Percentiles rank a stretch among this genome's conserved stretches.
phyloP scores from a whole-genome alignment of 2,797 vertebrate genomes.

The Eleutherodactylus coqui region DNA sequence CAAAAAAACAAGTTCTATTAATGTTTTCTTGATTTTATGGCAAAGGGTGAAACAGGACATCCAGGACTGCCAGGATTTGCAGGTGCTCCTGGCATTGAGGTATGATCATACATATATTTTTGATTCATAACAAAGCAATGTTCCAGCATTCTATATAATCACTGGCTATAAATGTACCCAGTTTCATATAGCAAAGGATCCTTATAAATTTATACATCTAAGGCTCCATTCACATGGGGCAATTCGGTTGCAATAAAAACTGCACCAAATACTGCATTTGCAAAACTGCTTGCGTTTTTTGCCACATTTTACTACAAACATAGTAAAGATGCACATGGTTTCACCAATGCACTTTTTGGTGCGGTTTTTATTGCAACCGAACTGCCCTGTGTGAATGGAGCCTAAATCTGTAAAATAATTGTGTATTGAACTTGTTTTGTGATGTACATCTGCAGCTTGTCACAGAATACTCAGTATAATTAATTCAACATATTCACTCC shows the following conservation, averaged over 20 bases:
- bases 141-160: neutral
- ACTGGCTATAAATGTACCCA: neutral
- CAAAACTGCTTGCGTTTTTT: no score
- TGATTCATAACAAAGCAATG: neutral
- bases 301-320: no score
- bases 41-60: constrained; percentile 81
- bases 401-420: neutral
- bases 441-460: neutral
- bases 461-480: neutral
- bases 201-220: no score
- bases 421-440: neutral
- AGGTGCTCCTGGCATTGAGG: constrained; percentile 86
- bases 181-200: neutral
- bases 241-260: no score
- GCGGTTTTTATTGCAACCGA: no score
- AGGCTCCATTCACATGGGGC: no score
- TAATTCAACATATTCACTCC: neutral
- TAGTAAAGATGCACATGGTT: no score
- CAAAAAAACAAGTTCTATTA: neutral
- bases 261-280: no score
- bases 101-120: constrained; percentile 65
- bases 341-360: no score
- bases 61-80: constrained; percentile 80
- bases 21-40: neutral
- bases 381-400: no score